phyloP scores from a whole-genome alignment of 2,797 vertebrate genomes.

The Dipus sagitta region DNA sequence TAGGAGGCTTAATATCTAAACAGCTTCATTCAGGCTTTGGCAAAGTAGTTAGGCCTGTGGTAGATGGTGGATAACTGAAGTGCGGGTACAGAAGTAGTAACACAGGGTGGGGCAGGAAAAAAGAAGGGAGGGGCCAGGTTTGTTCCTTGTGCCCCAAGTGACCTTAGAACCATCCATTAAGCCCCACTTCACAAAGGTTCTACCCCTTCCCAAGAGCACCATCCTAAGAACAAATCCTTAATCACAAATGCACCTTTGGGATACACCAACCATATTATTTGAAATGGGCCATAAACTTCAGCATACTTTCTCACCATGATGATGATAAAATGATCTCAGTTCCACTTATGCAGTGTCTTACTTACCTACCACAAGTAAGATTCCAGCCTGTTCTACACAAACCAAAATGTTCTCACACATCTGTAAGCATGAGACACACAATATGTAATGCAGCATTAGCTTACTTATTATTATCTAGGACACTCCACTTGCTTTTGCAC shows the following conservation, averaged over 20 bases:
- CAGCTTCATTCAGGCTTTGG: background rate
- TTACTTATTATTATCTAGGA: constrained; percentile 28
- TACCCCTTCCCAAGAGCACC: background rate
- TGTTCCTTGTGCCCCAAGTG: background rate
- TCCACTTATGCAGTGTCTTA: constrained; percentile 12
- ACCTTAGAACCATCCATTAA: background rate
- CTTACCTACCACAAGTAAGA: constrained; percentile 18
- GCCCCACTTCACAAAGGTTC: background rate
- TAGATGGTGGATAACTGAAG: background rate
- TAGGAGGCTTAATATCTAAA: background rate
- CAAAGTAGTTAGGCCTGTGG: background rate
- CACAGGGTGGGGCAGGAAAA: background rate
- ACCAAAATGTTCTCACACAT: background rate
- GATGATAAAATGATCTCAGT: background rate
- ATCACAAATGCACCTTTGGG: background rate
- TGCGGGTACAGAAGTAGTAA: background rate
- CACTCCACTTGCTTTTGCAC: background rate
- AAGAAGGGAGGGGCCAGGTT: background rate
- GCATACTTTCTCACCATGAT: background rate
- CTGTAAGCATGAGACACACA: background rate
- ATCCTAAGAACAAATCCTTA: background rate
- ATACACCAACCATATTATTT: background rate
- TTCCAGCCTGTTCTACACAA: background rate
- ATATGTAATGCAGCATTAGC: background rate
- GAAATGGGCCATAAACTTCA: background rate